A percentile compares a stretch with the other conserved stretches of the same genome.
Evolutionary conservation across 2,888 invertebrate genomes (phyloP).

Genomic region (Dryadula phaetusa): DNA sequence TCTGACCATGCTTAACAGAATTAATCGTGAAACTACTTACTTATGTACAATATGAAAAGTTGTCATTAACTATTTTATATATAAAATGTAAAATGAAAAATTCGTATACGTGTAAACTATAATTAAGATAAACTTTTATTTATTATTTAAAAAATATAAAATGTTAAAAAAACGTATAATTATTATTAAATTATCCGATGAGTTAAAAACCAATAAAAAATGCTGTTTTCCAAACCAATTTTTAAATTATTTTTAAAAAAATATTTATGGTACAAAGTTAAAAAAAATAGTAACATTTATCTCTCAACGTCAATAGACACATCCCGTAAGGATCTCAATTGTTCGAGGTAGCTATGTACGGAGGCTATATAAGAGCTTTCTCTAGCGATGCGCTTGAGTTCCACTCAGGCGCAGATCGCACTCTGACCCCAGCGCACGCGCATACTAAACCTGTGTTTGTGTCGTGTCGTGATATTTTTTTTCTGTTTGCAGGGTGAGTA

Average conservation of each 20-base stretch:
- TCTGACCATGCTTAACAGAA: too few species aligned
- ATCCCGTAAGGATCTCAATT: conserved; percentile 60
- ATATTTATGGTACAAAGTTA: background rate
- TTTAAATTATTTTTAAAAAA: background rate
- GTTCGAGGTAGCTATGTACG: conserved; percentile 54
- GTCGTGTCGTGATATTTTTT: conserved; percentile 69
- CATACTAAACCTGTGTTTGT: conserved; percentile 58
- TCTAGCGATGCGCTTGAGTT: conserved; percentile 72
- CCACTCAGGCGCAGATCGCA: conserved; percentile 67
- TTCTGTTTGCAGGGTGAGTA: conserved; percentile 69
- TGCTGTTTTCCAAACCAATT: background rate
- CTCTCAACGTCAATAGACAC: conserved; percentile 28
- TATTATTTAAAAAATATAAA: too few species aligned
- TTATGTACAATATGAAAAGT: too few species aligned
- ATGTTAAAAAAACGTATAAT: too few species aligned
- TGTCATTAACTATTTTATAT: too few species aligned
- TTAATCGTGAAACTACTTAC: too few species aligned
- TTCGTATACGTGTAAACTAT: too few species aligned
- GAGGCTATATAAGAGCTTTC: conserved; percentile 83
- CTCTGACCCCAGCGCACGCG: conserved; percentile 74
- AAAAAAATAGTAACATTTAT: background rate
- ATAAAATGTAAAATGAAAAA: too few species aligned
- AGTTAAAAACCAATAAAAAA: too few species aligned
- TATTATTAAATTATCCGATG: too few species aligned
- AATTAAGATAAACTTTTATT: too few species aligned